Percentiles rank a stretch among this genome's conserved stretches.
Evolutionary conservation across 2,888 invertebrate species (phyloP).

Genomic region (Diogma glabrata): DNA sequence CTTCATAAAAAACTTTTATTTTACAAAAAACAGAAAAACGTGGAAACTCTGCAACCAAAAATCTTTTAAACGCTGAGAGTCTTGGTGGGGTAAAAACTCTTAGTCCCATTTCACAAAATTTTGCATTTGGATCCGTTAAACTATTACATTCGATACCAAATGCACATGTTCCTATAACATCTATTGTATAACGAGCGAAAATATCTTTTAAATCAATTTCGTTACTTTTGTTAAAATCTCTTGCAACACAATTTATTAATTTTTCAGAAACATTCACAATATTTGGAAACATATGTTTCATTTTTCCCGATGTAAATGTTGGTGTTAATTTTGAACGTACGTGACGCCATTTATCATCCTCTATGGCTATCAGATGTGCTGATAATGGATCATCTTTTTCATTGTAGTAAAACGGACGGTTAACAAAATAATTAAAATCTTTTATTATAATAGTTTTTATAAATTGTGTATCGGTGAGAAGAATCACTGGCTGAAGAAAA

Average conservation of each 20-base stretch:
- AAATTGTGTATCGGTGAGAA: slow-evolving; percentile 27
- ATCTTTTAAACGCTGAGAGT: slow-evolving; percentile 13
- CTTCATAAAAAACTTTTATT: slow-evolving; percentile 22
- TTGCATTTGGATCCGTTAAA: slow-evolving; percentile 31
- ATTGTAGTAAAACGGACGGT: slow-evolving; percentile 29
- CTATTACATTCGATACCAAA: slow-evolving; percentile 40
- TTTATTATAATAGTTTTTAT: slow-evolving; percentile 28
- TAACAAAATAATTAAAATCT: slow-evolving; percentile 32
- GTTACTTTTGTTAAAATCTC: slow-evolving; percentile 16
- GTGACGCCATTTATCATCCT: slow-evolving; percentile 37
- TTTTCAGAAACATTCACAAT: slow-evolving; percentile 26
- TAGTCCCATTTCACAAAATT: slow-evolving; percentile 27
- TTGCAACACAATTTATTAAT: slow-evolving; percentile 22
- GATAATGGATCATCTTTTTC: slow-evolving; percentile 30
- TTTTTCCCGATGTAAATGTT: slow-evolving; percentile 39
- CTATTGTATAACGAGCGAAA: slow-evolving; percentile 37
- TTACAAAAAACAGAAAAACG: slow-evolving; percentile 22
- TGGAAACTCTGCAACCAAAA: slow-evolving; percentile 22
- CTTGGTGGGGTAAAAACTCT: slow-evolving; percentile 20
- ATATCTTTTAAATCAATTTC: slow-evolving; percentile 36
- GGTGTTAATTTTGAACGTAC: slow-evolving; percentile 37
- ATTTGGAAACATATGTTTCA: slow-evolving; percentile 37
- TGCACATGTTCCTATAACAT: slow-evolving; percentile 39
- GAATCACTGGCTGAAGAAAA: slow-evolving; percentile 21
- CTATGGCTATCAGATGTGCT: slow-evolving; percentile 28